Base-by-base conservation (phyloP, 92 coral and sea anemone species). In the Metridium senile region DNA sequence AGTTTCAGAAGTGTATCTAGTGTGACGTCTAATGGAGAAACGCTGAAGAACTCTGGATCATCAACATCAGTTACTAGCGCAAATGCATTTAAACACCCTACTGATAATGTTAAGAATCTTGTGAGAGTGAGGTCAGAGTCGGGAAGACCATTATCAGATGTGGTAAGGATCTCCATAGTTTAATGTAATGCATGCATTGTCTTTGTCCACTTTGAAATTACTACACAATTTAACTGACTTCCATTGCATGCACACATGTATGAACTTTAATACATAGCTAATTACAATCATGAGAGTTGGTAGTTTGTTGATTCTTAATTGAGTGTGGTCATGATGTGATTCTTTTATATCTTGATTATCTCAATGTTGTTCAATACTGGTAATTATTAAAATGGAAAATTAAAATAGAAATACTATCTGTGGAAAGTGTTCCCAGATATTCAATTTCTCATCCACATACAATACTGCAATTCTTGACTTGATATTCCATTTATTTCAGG, bases 101-200 rank as follows among this genome's bases (percentile, higher is more conserved):
- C 63, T 19, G 62, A 69, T 34, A 89, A 80, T 27, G 58, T 74
- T 33, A 51, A 72, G 74, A 83, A 82, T 10, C 66, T 89, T 22
- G 93, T 86, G 21, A 68, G 89, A 46, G 89, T 84, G 35, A 82
- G 92, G 43, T 88, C 99, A 28, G 89, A 74, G 26, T 86, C 97
- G 22, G 99, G 91, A 43, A 70, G 94, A 72, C 97, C 97, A 16
- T 88, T 95, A 26, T 93, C 99, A 39, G 99, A 95, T 71, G 89
- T 81, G 53, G 99, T 95, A 58, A 83, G 89, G 83, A 65, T 51
- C 18, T 26, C 34, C 0, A 34, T 0, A n/a, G n/a, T 2, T 16
- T 11, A 29, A 6, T 53, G 8, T 8, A 45, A 45, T 8, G 51
- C 9, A 8, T 45, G 9, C 51, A 4, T 13, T 8, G 23, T 39